Percentiles rank a stretch among this genome's conserved stretches.
phyloP scores from a whole-genome alignment of 1,140 invertebrate genomes.

The Kradibia gibbosae region DNA sequence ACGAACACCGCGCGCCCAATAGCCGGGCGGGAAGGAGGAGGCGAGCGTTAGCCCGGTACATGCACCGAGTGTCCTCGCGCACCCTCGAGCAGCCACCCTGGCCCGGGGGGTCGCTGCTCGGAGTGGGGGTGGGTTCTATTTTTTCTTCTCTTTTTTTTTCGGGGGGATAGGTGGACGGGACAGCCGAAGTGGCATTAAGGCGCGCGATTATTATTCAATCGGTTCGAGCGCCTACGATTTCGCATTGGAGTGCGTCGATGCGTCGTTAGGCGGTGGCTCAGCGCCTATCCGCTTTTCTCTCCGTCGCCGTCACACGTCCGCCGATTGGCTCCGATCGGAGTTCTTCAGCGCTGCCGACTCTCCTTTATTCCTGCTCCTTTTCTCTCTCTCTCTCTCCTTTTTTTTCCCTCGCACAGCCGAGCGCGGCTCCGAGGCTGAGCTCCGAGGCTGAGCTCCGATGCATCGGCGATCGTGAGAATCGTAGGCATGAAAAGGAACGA shows the following conservation, averaged over 20 bases:
- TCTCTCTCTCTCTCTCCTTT: too few relatives aligned
- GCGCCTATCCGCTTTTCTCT: too few relatives aligned
- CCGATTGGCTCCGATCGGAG: neutral
- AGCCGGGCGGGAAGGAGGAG: constrained; percentile 16
- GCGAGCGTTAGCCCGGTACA: constrained; percentile 1
- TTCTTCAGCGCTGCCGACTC: neutral
- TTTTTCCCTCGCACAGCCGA: neutral
- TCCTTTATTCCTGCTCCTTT: neutral
- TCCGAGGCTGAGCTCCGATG: neutral
- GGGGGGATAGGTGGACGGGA: too few relatives aligned
- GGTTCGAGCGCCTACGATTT: neutral
- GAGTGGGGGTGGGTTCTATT: neutral
- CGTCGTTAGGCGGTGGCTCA: too few relatives aligned
- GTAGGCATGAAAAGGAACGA: neutral
- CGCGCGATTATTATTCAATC: neutral
- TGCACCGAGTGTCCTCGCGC: neutral
- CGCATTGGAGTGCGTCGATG: too few relatives aligned
- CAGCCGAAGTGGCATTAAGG: neutral
- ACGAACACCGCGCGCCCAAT: constrained; percentile 3
- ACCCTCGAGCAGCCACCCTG: too few relatives aligned
- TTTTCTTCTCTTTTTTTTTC: too few relatives aligned
- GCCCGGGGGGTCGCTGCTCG: neutral
- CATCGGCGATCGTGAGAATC: neutral
- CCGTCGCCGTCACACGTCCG: neutral
- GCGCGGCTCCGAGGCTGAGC: neutral